Percentiles rank a stretch among this genome's conserved stretches.
These are phyloP conservation scores for Dolichallabes microphthalmus DNA, from an alignment of 2,113 vertebrate genomes.

Conservation along the genomic window DNA sequence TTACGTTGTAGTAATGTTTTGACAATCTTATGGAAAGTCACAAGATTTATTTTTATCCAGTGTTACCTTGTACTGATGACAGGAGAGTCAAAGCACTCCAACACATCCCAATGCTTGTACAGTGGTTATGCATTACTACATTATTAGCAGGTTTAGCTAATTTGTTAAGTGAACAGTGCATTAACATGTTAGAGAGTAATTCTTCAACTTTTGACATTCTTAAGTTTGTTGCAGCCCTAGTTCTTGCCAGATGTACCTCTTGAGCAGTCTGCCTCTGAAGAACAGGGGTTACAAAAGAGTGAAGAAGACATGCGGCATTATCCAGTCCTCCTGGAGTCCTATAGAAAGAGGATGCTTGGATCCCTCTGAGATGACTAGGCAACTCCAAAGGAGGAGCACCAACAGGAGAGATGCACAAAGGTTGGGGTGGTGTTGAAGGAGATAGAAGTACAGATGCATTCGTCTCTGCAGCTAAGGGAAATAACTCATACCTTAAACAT, in stretches of 20 bases:
- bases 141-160: neutral
- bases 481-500: neutral
- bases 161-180: neutral
- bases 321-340: slow-evolving; percentile 29
- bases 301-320: slow-evolving; percentile 40
- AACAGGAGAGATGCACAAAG: slow-evolving; percentile 56
- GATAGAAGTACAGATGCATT: slow-evolving; percentile 56
- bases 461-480: slow-evolving; percentile 48
- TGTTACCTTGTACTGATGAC: no score
- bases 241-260: slow-evolving; percentile 29
- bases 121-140: neutral
- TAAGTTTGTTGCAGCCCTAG: neutral
- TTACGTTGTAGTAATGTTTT: no score
- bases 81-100: no score
- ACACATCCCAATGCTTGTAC: no score
- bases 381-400: slow-evolving; percentile 57
- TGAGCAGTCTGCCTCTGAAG: slow-evolving; percentile 43
- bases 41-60: no score
- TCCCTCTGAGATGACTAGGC: slow-evolving; percentile 48
- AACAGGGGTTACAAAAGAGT: slow-evolving; percentile 28
- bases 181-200: neutral
- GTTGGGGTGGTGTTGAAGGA: slow-evolving; percentile 59
- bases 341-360: slow-evolving; percentile 51
- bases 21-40: no score
- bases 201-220: neutral